phyloP scores from a whole-genome alignment of 2,797 vertebrate genomes.

The Schizothorax lantsangensis region DNA sequence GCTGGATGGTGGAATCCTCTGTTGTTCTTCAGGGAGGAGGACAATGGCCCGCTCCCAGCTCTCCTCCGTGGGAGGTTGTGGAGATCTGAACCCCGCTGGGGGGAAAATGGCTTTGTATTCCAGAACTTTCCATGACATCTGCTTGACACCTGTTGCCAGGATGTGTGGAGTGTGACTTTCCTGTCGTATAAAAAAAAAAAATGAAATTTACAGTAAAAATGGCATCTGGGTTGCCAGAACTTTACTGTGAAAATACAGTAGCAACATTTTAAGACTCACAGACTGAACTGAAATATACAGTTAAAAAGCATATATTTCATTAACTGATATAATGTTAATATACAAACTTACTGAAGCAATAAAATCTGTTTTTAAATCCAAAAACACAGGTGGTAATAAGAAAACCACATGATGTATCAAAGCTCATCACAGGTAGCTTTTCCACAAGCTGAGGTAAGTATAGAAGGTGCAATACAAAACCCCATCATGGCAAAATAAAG shows the following conservation, averaged over 20 bases:
- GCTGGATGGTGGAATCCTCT: conserved; percentile 9
- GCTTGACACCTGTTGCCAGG: conserved; percentile 49
- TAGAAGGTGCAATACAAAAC: too few relatives aligned
- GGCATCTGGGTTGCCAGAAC: neutral
- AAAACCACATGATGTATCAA: neutral
- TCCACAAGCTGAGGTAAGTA: neutral
- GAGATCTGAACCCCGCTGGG: conserved; percentile 31
- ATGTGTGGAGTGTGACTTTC: neutral
- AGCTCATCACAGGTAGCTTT: neutral
- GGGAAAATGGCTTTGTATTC: conserved; percentile 39
- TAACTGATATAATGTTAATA: neutral
- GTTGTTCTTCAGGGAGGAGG: conserved; percentile 46
- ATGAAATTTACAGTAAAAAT: neutral
- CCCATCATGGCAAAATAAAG: too few relatives aligned
- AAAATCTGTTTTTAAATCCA: neutral
- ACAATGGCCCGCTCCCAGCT: conserved; percentile 41
- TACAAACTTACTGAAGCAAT: neutral
- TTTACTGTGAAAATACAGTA: neutral
- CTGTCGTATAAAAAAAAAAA: neutral
- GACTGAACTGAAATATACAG: neutral
- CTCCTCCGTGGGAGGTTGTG: conserved; percentile 31
- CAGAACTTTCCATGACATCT: conserved; percentile 38
- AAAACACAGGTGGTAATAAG: neutral
- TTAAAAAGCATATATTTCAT: neutral
- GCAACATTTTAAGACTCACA: neutral